phyloP scores from a whole-genome alignment of 2,797 vertebrate species.

The Alauda arvensis region DNA sequence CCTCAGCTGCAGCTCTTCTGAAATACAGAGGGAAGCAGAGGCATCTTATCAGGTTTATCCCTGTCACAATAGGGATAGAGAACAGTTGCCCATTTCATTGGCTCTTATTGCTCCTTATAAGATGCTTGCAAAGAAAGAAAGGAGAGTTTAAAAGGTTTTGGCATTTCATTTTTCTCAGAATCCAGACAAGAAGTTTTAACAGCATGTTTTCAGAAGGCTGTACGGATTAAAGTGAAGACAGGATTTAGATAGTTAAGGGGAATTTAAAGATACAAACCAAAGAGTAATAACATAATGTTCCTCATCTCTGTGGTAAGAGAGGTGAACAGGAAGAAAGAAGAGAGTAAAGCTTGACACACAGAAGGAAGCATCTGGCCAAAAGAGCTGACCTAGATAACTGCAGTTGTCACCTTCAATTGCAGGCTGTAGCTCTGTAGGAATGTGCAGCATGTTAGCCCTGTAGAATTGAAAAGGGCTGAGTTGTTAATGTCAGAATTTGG shows the following conservation, averaged over 20 bases:
- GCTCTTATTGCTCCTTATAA: neutral
- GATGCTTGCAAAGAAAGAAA: neutral
- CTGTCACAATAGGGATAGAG: neutral
- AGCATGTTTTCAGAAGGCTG: neutral
- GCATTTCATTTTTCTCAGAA: neutral
- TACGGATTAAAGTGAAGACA: neutral
- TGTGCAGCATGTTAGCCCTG: neutral
- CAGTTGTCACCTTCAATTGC: slow-evolving; percentile 15
- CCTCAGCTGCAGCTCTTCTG: neutral
- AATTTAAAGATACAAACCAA: neutral
- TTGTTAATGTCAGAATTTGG: neutral
- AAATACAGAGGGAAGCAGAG: neutral
- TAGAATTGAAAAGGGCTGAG: neutral
- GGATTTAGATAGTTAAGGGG: neutral
- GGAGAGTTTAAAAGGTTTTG: neutral
- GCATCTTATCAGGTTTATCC: neutral
- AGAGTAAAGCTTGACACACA: neutral
- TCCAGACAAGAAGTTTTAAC: neutral
- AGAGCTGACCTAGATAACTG: slow-evolving; percentile 9
- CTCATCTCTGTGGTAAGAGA: neutral
- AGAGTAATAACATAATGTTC: neutral
- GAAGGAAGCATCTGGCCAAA: neutral
- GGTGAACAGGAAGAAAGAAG: neutral
- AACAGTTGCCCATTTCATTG: neutral
- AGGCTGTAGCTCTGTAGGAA: neutral